Base-by-base conservation (phyloP, 2,888 invertebrate genomes). In the Rhagonycha lutea region DNA sequence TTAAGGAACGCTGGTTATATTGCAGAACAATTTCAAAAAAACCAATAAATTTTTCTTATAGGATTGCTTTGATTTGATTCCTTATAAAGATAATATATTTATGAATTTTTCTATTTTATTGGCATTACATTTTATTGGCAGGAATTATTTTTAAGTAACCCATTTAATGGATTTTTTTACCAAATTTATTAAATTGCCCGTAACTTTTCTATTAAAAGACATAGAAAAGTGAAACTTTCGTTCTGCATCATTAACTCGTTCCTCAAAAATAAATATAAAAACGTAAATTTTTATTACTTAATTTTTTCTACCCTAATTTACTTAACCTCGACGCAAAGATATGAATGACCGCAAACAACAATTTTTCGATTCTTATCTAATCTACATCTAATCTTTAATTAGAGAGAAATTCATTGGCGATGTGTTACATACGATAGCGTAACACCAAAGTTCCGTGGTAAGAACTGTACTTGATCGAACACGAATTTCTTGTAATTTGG, bases 31-130 rank as follows among this genome's bases (percentile, higher is more conserved):
- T 79, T 78, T 76, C 74, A 72, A 80, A 65, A 81, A 80, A 79
- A 77, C 81, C 79, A 81, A 82, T 82, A 81, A 82, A 76, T 81
- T 81, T 77, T 76, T 79, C 77, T 77, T 80, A 79, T 78, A 76
- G 77, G 78, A 76, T 78, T 76, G 76, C 78, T 72, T 72, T 76
- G 80, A 79, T 78, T 81, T 80, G 77, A 78, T 76, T 73, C 73
- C 70, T 76, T 76, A 76, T 76, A 76, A 32, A 69, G 76, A 75
- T 75, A 72, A 69, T 75, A 75, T 72, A 75, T 72, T 75, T 75
- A 75, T 72, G 72, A 72, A 76, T 76, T 76, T 73, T 63, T 67
- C 61, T 73, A 76, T 76, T 76, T 70, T 67, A 63, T 76, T 76
- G 47, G 47, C 47, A 47, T 47, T 47, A 47, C 47, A 47, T 47